Percentiles rank a stretch among this genome's conserved stretches.
phyloP scores from a whole-genome alignment of 2,888 invertebrate genomes.

The Pyrrhosoma nymphula region DNA sequence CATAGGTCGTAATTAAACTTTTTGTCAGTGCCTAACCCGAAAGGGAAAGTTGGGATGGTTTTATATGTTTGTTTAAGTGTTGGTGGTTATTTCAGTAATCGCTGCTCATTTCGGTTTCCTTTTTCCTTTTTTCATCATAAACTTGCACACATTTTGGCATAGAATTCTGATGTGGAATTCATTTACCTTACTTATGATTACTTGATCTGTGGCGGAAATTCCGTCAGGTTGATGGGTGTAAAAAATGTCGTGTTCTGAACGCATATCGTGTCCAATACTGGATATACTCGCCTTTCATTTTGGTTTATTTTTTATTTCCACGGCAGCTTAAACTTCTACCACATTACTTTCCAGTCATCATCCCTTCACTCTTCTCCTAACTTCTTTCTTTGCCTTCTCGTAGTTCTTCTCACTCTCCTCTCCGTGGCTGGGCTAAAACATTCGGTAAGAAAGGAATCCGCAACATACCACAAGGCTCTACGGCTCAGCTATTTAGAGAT shows the following conservation, averaged over 20 bases:
- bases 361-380: conserved; percentile 71
- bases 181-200: no score
- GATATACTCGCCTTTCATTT: background rate
- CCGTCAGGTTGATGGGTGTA: background rate
- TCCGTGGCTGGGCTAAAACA: conserved; percentile 75
- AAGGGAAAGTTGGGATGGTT: no score
- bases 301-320: background rate
- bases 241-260: background rate
- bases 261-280: background rate
- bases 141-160: no score
- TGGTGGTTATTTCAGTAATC: no score
- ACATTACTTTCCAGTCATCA: background rate
- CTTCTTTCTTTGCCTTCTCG: conserved; percentile 70
- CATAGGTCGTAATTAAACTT: no score
- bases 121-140: no score
- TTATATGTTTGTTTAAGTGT: no score
- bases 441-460: background rate
- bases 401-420: conserved; percentile 77
- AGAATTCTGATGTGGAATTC: no score
- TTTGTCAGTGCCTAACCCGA: no score
- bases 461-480: background rate
- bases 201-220: background rate
- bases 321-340: background rate
- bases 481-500: background rate
- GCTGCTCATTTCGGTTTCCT: no score